phyloP scores from a whole-genome alignment of 2,113 vertebrate species.

The Natator depressus region DNA sequence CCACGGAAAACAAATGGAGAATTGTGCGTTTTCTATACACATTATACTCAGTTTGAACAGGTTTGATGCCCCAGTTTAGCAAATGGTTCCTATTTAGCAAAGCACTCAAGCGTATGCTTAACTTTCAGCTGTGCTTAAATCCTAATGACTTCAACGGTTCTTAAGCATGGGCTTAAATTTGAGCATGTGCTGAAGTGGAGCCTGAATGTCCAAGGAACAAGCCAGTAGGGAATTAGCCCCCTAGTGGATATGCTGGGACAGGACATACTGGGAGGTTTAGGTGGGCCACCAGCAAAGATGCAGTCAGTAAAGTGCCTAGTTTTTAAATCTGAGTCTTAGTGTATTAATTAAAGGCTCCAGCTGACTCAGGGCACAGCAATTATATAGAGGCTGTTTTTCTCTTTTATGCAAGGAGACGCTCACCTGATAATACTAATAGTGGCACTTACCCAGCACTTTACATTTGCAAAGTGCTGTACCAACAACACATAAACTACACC shows the following conservation, averaged over 20 bases:
- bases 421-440: slow-evolving; percentile 41
- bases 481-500: slow-evolving; percentile 31
- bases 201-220: rapidly evolving
- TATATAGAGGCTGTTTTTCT: slow-evolving; percentile 40
- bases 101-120: not conserved
- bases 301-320: not conserved
- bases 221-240: rapidly evolving
- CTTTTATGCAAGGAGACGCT: slow-evolving; percentile 45
- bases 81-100: rapidly evolving
- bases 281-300: not conserved
- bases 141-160: not conserved
- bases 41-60: not conserved
- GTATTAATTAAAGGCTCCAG: slow-evolving; percentile 32
- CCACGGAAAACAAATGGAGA: not conserved
- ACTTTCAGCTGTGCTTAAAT: not conserved
- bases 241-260: not conserved
- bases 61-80: rapidly evolving
- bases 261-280: not conserved
- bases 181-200: not conserved
- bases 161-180: not conserved
- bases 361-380: not conserved
- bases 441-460: not conserved
- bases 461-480: not conserved
- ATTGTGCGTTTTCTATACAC: not conserved
- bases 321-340: not conserved